phyloP scores from a whole-genome alignment of 2,797 vertebrate genomes.

The Pseudomugil tenellus region DNA sequence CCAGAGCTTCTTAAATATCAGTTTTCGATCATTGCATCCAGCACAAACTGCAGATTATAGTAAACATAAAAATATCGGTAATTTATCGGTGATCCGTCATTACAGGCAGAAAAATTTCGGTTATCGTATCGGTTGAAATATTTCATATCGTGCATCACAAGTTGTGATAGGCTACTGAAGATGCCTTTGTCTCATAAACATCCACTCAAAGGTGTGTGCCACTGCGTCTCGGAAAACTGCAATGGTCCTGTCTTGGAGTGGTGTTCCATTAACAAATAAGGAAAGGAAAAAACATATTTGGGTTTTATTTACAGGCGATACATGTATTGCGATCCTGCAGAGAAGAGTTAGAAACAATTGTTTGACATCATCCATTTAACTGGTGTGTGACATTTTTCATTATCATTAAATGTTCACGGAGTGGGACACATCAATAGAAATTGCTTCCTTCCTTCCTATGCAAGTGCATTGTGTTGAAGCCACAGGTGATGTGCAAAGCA shows the following conservation, averaged over 20 bases:
- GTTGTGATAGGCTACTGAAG: conserved; percentile 15
- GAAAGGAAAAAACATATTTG: not conserved
- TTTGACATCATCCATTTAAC: not conserved
- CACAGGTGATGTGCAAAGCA: conserved; percentile 5
- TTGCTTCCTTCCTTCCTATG: not conserved
- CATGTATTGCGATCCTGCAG: not conserved
- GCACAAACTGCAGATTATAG: too few relatives aligned
- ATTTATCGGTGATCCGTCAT: too few relatives aligned
- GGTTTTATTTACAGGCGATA: not conserved
- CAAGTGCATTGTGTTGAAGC: conserved; percentile 5
- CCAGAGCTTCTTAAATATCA: too few relatives aligned
- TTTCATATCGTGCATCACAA: too few relatives aligned
- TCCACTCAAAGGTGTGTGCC: conserved; percentile 10
- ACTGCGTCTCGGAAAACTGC: conserved; percentile 9
- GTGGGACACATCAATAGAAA: not conserved
- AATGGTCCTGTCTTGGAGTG: not conserved
- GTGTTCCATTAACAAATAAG: conserved; percentile 1
- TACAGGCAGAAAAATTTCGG: too few relatives aligned
- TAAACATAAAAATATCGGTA: too few relatives aligned
- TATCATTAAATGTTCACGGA: not conserved
- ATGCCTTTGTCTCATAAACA: conserved; percentile 14
- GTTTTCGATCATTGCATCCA: too few relatives aligned
- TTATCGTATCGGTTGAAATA: too few relatives aligned
- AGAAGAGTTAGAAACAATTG: not conserved
- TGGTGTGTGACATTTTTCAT: not conserved